Conservation (phyloP, 2,888 invertebrate genomes). For the Spisula solida region DNA sequence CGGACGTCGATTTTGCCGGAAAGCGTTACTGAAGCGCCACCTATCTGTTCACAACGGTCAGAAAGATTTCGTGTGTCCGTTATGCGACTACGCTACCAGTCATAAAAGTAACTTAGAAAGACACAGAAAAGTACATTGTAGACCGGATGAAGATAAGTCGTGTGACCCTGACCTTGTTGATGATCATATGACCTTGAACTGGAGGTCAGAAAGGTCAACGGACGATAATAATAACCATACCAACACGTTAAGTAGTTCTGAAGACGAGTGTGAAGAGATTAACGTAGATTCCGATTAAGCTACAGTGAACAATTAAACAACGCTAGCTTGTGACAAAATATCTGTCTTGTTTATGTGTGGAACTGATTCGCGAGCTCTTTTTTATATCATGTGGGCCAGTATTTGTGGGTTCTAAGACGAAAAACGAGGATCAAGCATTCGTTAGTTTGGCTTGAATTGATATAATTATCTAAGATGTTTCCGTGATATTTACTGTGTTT, state of each 20-base stretch:
- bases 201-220: conserved; percentile 50
- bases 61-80: conserved; percentile 87
- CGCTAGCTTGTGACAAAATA: no score
- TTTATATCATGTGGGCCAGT: no score
- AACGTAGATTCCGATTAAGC: conserved; percentile 73
- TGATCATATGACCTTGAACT: conserved; percentile 34
- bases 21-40: conserved; percentile 88
- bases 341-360: no score
- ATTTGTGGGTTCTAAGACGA: no score
- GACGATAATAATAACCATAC: conserved; percentile 62
- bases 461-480: no score
- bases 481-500: no score
- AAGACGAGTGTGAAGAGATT: conserved; percentile 75
- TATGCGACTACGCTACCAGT: conserved; percentile 88
- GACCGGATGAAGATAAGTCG: conserved; percentile 76
- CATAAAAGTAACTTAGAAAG: conserved; percentile 88
- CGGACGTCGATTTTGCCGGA: conserved; percentile 87
- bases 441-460: no score
- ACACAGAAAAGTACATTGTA: conserved; percentile 86
- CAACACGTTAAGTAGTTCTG: conserved; percentile 63
- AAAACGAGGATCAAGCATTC: no score
- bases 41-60: conserved; percentile 88
- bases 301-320: no score
- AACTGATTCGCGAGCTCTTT: no score
- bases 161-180: conserved; percentile 46